phyloP scores from a whole-genome alignment of 2,888 invertebrate species.

The Drosophila vallismaia region DNA sequence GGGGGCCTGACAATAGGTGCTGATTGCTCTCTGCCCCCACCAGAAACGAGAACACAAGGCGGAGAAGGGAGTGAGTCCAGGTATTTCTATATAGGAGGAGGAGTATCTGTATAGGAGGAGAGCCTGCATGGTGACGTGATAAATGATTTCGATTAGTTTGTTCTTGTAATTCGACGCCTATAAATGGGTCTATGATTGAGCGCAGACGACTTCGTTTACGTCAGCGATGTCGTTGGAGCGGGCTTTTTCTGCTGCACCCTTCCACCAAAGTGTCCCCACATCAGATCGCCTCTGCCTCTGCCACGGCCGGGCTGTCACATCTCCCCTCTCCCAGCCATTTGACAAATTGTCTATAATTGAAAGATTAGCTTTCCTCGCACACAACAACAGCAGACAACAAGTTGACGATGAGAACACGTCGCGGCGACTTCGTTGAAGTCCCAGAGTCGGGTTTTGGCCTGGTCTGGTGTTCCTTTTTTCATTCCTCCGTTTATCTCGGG shows the following conservation, averaged over 20 bases:
- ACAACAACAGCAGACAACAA: conserved; percentile 42
- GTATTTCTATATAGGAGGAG: conserved; percentile 26
- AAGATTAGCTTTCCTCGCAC: conserved; percentile 83
- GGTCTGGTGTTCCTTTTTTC: conserved; percentile 18
- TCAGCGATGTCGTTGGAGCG: conserved; percentile 58
- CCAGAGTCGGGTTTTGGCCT: conserved; percentile 37
- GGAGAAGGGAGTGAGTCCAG: conserved; percentile 33
- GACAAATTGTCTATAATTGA: conserved; percentile 84
- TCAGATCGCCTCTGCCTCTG: conserved; percentile 6
- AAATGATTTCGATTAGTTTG: conserved; percentile 84
- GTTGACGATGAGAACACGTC: conserved; percentile 72
- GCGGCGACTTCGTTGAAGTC: conserved; percentile 43
- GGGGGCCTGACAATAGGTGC: conserved; percentile 80
- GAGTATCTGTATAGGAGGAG: conserved; percentile 10
- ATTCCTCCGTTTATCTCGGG: conserved; percentile 7
- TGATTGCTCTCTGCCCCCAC: conserved; percentile 79
- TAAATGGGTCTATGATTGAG: conserved; percentile 83
- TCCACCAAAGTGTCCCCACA: conserved; percentile 29
- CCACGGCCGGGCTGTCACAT: conserved; percentile 36
- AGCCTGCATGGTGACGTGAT: conserved; percentile 74
- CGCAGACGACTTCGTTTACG: conserved; percentile 76
- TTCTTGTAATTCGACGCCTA: conserved; percentile 84
- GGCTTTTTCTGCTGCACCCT: conserved; percentile 59
- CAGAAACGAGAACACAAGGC: conserved; percentile 54
- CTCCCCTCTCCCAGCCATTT: conserved; percentile 79